phyloP scores from a whole-genome alignment of 2,797 vertebrate genomes.

The Tapera naevia region DNA sequence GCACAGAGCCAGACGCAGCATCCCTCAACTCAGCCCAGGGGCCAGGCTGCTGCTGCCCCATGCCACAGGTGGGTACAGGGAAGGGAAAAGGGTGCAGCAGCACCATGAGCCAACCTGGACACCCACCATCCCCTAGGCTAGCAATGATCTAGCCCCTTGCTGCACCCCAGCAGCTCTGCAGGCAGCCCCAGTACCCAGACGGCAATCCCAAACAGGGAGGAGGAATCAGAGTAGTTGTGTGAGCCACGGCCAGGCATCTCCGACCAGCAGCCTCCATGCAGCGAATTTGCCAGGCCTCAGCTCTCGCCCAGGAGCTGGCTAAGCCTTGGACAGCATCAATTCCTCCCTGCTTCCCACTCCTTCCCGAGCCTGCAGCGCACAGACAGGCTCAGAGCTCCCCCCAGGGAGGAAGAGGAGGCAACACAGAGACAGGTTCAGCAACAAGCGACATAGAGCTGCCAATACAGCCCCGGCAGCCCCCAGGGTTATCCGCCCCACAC shows the following conservation, averaged over 20 bases:
- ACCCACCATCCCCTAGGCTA: not conserved
- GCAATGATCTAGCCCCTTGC: not conserved
- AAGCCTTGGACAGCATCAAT: not conserved
- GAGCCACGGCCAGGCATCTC: too few species aligned
- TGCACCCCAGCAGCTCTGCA: not conserved
- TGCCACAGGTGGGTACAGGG: accelerated
- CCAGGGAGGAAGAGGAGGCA: slow-evolving; percentile 34
- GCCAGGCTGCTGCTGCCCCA: accelerated
- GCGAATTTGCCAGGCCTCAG: not conserved
- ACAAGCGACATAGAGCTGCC: not conserved
- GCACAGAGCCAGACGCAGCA: not conserved
- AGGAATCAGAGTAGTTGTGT: not conserved
- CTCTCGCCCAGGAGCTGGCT: not conserved
- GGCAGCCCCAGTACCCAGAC: not conserved
- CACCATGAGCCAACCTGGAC: not conserved
- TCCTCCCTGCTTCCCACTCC: not conserved
- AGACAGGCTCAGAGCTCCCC: slow-evolving; percentile 45
- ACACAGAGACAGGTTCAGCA: not conserved
- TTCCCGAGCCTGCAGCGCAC: not conserved
- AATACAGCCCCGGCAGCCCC: not conserved
- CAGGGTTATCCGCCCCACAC: accelerated
- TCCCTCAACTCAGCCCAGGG: too few species aligned
- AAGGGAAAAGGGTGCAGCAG: not conserved
- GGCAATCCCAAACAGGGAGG: not conserved
- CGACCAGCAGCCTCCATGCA: not conserved